Evolutionary conservation across 2,797 vertebrate genomes (phyloP).

Genomic region (Mormyrops boulengeri): DNA sequence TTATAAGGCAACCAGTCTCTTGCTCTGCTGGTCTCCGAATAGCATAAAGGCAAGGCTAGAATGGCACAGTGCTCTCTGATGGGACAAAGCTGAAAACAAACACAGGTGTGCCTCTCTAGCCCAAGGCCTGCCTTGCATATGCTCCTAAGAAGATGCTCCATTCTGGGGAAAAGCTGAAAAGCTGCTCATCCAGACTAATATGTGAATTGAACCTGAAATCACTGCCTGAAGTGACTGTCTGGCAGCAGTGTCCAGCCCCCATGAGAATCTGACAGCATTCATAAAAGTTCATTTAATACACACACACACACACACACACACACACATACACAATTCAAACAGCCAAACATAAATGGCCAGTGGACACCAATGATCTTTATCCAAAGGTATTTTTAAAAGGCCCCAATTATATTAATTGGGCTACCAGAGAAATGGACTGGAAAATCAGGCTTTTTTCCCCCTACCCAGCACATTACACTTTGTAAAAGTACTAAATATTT

Average conservation of each 20-base stretch:
- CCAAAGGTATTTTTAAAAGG: neutral
- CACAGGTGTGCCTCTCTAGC: neutral
- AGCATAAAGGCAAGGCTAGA: neutral
- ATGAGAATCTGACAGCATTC: neutral
- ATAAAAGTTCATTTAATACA: constrained; percentile 3
- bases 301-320: neutral
- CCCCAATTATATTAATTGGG: neutral
- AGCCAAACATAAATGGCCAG: neutral
- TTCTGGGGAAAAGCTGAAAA: neutral
- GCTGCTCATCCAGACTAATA: neutral
- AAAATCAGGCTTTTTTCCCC: neutral
- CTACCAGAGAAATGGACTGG: neutral
- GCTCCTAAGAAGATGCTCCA: neutral
- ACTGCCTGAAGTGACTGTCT: neutral
- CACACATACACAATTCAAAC: neutral
- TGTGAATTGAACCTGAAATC: neutral
- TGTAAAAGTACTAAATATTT: constrained; percentile 6
- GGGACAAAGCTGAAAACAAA: neutral
- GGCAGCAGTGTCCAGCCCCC: neutral
- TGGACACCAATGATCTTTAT: neutral
- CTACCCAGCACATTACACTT: neutral
- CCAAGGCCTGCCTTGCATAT: neutral
- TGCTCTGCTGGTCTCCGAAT: neutral
- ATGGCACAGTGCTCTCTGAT: neutral
- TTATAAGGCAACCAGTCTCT: neutral